Percentiles rank a stretch among this genome's conserved stretches.
Conservation (phyloP, 2,888 invertebrate species). For the Amblyteles armatorius region DNA sequence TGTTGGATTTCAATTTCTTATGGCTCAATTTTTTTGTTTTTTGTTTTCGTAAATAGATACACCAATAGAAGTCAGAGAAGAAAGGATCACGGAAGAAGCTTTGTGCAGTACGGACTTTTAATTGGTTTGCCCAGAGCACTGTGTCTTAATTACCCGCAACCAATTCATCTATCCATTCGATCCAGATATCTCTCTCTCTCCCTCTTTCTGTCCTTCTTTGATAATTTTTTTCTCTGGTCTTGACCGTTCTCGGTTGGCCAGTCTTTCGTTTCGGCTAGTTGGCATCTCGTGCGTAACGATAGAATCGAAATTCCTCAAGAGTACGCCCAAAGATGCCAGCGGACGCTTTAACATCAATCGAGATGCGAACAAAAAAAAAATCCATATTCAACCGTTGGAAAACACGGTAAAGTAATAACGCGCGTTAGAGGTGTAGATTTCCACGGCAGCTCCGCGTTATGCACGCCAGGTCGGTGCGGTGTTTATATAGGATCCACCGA, state of each 20-base stretch:
- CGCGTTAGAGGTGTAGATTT: constrained; percentile 50
- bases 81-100: background rate
- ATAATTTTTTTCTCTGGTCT: constrained; percentile 3
- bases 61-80: background rate
- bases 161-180: constrained; percentile 43
- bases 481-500: constrained; percentile 50
- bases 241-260: constrained; percentile 32
- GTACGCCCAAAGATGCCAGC: constrained; percentile 4
- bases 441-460: constrained; percentile 49
- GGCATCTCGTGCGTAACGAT: constrained; percentile 57
- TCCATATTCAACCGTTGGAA: background rate
- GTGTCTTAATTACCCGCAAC: constrained; percentile 70
- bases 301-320: constrained; percentile 35
- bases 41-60: background rate
- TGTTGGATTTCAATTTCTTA: background rate
- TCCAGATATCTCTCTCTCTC: constrained; percentile 27
- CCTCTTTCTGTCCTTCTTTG: constrained; percentile 45
- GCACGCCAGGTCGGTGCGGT: constrained; percentile 43
- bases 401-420: constrained; percentile 38
- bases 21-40: constrained; percentile 1
- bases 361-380: constrained; percentile 20
- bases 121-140: constrained; percentile 70
- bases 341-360: background rate
- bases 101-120: constrained; percentile 69
- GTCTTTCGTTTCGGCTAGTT: constrained; percentile 57